A percentile compares a stretch with the other conserved stretches of the same genome.
phyloP scores from a whole-genome alignment of 2,797 vertebrate species.

The Clarias pachynema region DNA sequence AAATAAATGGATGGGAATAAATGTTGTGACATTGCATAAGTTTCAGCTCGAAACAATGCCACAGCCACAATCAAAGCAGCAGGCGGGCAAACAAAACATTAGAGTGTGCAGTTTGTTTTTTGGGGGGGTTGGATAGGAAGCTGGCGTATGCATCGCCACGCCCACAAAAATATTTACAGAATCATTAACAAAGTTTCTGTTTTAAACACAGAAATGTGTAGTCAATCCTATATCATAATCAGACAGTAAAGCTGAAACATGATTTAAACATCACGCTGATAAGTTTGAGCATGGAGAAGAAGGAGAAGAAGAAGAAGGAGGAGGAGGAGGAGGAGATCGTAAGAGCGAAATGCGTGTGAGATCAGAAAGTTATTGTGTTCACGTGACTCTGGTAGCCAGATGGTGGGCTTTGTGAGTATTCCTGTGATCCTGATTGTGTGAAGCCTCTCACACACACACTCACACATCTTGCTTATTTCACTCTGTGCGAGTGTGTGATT shows the following conservation, averaged over 20 bases:
- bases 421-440: constrained; percentile 51
- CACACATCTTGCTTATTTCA: constrained; percentile 48
- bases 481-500: constrained; percentile 19
- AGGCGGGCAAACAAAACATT: too few relatives aligned
- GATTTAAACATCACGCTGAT: background rate
- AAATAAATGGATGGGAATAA: too few relatives aligned
- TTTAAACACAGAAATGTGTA: background rate
- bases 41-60: too few relatives aligned
- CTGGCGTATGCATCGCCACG: background rate
- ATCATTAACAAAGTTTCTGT: too few relatives aligned
- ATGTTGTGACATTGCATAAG: too few relatives aligned
- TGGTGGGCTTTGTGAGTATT: constrained; percentile 37
- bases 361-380: constrained; percentile 33
- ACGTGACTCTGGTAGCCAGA: constrained; percentile 47
- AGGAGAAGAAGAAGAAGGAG: too few relatives aligned
- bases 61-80: too few relatives aligned
- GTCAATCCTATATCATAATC: background rate
- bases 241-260: background rate
- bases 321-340: background rate
- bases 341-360: background rate
- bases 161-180: background rate
- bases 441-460: constrained; percentile 15
- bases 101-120: too few relatives aligned
- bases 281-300: too few relatives aligned
- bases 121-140: too few relatives aligned